Evolutionary conservation across 2,888 invertebrate genomes (phyloP).

Genomic region (Macrosiphum euphorbiae): DNA sequence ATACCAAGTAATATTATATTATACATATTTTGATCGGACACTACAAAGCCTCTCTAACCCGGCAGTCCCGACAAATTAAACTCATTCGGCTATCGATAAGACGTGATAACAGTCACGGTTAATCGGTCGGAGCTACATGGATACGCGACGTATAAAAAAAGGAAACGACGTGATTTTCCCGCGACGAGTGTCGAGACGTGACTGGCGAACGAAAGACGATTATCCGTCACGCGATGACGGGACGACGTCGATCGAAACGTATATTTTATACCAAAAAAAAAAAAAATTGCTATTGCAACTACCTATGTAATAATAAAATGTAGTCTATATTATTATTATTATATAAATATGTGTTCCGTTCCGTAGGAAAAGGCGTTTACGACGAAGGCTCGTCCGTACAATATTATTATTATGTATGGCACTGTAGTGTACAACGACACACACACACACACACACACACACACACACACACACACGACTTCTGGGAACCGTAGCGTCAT

Average conservation of each 20-base stretch:
- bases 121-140: neutral
- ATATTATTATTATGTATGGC: neutral
- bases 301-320: neutral
- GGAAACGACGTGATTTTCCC: neutral
- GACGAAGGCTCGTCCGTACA: neutral
- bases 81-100: no score
- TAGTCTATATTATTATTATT: neutral
- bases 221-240: neutral
- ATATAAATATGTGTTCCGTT: neutral
- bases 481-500: constrained; percentile 28
- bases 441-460: neutral
- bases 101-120: neutral
- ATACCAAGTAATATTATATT: neutral
- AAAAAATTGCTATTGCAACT: neutral
- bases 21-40: no score
- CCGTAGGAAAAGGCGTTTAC: neutral
- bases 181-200: neutral
- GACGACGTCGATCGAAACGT: neutral
- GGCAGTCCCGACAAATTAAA: no score
- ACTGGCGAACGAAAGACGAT: neutral
- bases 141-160: neutral
- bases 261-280: neutral
- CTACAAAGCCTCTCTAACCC: no score
- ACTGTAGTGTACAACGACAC: neutral
- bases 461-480: neutral